Conservation (phyloP, 2,888 invertebrate genomes). For the Neoitamus cyanurus region DNA sequence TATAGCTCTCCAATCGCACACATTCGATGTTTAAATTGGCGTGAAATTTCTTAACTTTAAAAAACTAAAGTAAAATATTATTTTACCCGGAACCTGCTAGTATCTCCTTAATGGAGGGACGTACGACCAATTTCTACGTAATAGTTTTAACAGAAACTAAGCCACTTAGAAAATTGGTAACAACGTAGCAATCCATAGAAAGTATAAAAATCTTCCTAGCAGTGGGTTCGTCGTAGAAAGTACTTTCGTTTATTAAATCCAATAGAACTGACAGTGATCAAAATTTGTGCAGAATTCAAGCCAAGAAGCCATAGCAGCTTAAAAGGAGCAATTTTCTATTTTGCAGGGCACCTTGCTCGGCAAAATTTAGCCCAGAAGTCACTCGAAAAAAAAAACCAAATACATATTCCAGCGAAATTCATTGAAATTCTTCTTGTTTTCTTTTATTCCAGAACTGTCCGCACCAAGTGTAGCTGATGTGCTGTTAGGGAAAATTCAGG, state of each 20-base stretch:
- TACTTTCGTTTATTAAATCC: not conserved
- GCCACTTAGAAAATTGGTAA: not conserved
- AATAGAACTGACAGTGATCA: not conserved
- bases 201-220: not conserved
- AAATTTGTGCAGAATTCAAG: not conserved
- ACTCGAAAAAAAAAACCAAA: not conserved
- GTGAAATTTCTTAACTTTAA: too few relatives aligned
- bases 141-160: too few relatives aligned
- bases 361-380: not conserved
- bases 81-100: too few relatives aligned
- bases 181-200: not conserved
- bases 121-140: too few relatives aligned
- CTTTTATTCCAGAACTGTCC: slow-evolving; percentile 30
- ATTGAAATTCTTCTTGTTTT: not conserved
- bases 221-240: not conserved
- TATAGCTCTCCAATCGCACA: too few relatives aligned
- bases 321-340: not conserved
- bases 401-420: not conserved
- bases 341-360: not conserved
- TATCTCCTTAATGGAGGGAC: too few relatives aligned
- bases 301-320: not conserved
- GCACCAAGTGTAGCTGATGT: slow-evolving; percentile 38
- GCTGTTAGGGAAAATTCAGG: slow-evolving; percentile 16
- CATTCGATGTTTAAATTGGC: too few relatives aligned
- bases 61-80: too few relatives aligned